Conservation (phyloP, 2,113 vertebrate genomes). For the Caretta caretta region DNA sequence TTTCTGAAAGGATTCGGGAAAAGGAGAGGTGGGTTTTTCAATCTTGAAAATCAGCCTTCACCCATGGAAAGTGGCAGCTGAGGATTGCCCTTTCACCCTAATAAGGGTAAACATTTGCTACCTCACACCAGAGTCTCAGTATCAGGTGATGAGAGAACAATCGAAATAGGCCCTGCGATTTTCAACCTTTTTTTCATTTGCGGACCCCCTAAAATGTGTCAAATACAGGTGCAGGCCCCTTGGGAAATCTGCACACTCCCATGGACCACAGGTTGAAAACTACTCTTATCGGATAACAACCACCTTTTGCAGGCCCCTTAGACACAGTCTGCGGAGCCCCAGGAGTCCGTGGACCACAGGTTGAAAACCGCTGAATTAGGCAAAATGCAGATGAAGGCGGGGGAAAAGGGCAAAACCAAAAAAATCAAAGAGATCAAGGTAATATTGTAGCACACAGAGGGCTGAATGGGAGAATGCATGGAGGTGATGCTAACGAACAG, state of each 20-base stretch:
- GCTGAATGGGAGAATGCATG: background rate
- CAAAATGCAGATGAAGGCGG: background rate
- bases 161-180: background rate
- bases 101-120: background rate
- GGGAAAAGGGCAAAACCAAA: background rate
- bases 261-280: no score
- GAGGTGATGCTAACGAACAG: background rate
- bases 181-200: no score
- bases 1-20: conserved; percentile 21
- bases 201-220: no score
- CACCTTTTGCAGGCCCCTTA: no score
- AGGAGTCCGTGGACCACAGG: no score
- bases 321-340: no score
- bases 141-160: background rate
- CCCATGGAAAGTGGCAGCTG: background rate
- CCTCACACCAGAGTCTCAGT: background rate
- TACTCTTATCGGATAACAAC: no score
- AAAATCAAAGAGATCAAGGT: background rate
- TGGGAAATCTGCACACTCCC: no score
- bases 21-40: background rate
- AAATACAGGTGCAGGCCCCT: no score
- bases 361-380: background rate
- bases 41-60: conserved; percentile 2
- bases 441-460: background rate
- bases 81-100: conserved; percentile 1